A percentile compares a stretch with the other conserved stretches of the same genome.
Evolutionary conservation across 2,797 vertebrate species (phyloP).

Genomic region (Pipistrellus pygmaeus): DNA sequence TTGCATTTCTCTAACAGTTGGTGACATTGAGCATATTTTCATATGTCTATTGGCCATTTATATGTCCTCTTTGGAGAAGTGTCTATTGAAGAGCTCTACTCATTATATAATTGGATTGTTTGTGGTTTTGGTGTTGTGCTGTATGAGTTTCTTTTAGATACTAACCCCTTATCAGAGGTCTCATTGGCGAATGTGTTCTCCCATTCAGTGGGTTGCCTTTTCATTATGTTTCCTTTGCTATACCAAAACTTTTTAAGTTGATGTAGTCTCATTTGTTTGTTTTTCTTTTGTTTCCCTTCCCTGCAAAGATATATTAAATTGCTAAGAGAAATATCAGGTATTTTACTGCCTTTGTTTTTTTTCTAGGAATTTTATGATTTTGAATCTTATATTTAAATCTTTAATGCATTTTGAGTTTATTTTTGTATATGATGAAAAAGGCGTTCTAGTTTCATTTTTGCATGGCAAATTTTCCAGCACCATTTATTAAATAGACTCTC

Average conservation of each 20-base stretch:
- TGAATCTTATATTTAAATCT: not conserved
- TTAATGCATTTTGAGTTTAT: not conserved
- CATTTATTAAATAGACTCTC: not conserved
- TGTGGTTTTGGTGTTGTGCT: not conserved
- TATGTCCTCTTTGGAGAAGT: not conserved
- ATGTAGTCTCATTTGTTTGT: not conserved
- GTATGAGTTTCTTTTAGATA: not conserved
- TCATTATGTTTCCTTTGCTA: not conserved
- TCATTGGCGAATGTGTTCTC: not conserved
- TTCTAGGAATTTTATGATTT: not conserved
- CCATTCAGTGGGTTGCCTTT: not conserved
- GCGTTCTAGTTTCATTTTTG: not conserved
- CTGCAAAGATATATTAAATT: not conserved
- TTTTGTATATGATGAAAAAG: not conserved
- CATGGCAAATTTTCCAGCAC: not conserved
- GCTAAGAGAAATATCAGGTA: not conserved
- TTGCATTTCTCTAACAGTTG: not conserved
- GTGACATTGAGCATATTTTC: not conserved
- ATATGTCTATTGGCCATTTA: not conserved
- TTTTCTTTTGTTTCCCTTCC: not conserved
- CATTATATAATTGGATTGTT: not conserved
- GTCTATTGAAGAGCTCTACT: not conserved
- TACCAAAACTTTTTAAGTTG: not conserved
- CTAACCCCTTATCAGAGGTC: not conserved
- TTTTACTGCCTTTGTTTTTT: not conserved